Evolutionary conservation across 2,888 invertebrate species (phyloP).

Genomic region (Leucophora obtusa): DNA sequence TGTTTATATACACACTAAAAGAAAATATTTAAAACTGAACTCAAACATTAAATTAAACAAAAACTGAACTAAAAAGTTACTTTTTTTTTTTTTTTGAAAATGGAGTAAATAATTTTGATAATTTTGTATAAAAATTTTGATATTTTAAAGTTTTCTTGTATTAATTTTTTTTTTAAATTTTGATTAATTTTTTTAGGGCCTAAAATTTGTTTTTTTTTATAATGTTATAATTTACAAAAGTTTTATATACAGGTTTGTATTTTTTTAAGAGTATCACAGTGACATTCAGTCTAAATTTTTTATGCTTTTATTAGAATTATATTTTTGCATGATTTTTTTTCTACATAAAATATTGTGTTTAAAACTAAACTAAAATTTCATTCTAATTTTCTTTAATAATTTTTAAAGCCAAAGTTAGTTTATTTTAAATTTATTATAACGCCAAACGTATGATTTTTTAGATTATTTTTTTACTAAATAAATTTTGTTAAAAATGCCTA

Average conservation of each 20-base stretch:
- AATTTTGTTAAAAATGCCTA: slow-evolving; percentile 48
- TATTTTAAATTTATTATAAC: slow-evolving; percentile 69
- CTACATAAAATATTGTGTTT: slow-evolving; percentile 63
- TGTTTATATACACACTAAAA: slow-evolving; percentile 50
- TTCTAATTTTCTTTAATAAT: slow-evolving; percentile 16
- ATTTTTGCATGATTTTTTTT: slow-evolving; percentile 69
- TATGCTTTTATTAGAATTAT: slow-evolving; percentile 77
- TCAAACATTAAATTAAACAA: slow-evolving; percentile 19
- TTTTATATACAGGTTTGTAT: slow-evolving; percentile 69
- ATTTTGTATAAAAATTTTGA: slow-evolving; percentile 52
- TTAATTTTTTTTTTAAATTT: slow-evolving; percentile 66
- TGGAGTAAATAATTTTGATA: slow-evolving; percentile 63
- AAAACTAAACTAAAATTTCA: slow-evolving; percentile 16
- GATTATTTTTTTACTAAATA: neutral
- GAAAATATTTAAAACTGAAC: slow-evolving; percentile 6
- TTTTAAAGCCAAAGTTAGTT: slow-evolving; percentile 27
- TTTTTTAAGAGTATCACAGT: slow-evolving; percentile 73
- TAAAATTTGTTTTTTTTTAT: slow-evolving; percentile 68
- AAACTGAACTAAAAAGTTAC: slow-evolving; percentile 1
- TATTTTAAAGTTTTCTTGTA: slow-evolving; percentile 45
- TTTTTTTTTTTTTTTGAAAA: slow-evolving; percentile 41
- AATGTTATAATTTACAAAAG: slow-evolving; percentile 72
- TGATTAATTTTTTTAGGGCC: slow-evolving; percentile 69
- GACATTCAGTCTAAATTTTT: slow-evolving; percentile 76
- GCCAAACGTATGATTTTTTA: neutral